Conservation (phyloP, 2,888 invertebrate species). For the Hydropsyche betteni region DNA sequence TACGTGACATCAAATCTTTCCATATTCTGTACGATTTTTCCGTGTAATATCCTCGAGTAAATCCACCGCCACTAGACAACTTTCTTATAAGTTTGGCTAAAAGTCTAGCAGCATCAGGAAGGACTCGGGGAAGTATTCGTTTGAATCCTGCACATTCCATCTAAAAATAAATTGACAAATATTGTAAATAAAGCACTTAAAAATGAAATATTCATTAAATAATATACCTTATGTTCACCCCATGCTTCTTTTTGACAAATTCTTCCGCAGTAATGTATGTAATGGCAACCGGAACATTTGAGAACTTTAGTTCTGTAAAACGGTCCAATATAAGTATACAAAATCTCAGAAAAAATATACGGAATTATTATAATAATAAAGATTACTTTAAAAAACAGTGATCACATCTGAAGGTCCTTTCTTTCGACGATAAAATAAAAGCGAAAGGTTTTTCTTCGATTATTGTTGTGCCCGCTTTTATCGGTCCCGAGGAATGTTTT, state of each 20-base stretch:
- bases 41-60: slow-evolving; percentile 73
- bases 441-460: slow-evolving; percentile 80
- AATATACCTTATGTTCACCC: slow-evolving; percentile 75
- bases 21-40: slow-evolving; percentile 78
- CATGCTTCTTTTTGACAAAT: slow-evolving; percentile 85
- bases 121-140: slow-evolving; percentile 73
- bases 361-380: slow-evolving; percentile 52
- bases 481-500: slow-evolving; percentile 62
- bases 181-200: neutral
- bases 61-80: slow-evolving; percentile 72
- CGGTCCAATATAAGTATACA: slow-evolving; percentile 40
- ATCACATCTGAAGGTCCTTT: slow-evolving; percentile 77
- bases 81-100: slow-evolving; percentile 79
- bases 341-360: slow-evolving; percentile 13
- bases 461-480: slow-evolving; percentile 74
- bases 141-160: slow-evolving; percentile 82
- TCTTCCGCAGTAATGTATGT: slow-evolving; percentile 83
- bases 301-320: slow-evolving; percentile 73
- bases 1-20: slow-evolving; percentile 91
- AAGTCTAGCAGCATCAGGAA: slow-evolving; percentile 85
- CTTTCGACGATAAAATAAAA: slow-evolving; percentile 75
- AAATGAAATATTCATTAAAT: neutral
- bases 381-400: slow-evolving; percentile 77
- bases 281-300: slow-evolving; percentile 86
- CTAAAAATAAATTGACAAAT: slow-evolving; percentile 54